Conservation (phyloP, 2,888 invertebrate genomes). For the Nowickia ferox region DNA sequence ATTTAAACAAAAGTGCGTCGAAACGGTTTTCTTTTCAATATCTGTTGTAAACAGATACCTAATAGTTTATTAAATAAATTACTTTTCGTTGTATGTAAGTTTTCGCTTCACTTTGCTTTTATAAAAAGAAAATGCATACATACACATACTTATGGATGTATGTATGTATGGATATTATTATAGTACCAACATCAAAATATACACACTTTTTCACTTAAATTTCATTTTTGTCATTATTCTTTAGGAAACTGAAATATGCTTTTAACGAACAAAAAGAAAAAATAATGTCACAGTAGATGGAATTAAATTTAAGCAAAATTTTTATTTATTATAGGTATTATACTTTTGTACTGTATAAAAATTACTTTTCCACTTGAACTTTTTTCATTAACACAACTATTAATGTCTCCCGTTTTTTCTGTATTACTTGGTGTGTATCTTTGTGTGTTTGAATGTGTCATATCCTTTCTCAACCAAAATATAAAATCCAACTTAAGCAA, state of each 20-base stretch:
- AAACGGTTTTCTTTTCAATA: conserved; percentile 10
- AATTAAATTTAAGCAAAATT: conserved; percentile 10
- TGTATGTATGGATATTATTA: not conserved
- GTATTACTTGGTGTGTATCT: conserved; percentile 47
- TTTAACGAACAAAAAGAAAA: not conserved
- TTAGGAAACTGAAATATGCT: conserved; percentile 41
- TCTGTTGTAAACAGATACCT: conserved; percentile 5
- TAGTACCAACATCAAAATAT: conserved; percentile 44
- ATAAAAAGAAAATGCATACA: not conserved
- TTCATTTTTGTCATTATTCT: conserved; percentile 16
- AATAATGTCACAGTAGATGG: not conserved
- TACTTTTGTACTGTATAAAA: conserved; percentile 7
- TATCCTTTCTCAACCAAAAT: conserved; percentile 66
- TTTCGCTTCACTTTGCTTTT: conserved; percentile 38
- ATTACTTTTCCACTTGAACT: conserved; percentile 24
- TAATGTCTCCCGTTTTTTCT: conserved; percentile 62
- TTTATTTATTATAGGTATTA: too few relatives aligned
- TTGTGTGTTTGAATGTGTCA: conserved; percentile 48
- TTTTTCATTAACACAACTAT: conserved; percentile 47
- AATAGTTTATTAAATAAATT: conserved; percentile 7
- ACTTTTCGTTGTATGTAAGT: conserved; percentile 67
- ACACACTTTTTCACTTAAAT: conserved; percentile 48
- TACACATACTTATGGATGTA: not conserved
- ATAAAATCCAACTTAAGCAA: conserved; percentile 39
- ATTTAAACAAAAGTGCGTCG: conserved; percentile 13